Conservation (phyloP, 2,797 vertebrate species). For the Neosilurus mollespiculum region DNA sequence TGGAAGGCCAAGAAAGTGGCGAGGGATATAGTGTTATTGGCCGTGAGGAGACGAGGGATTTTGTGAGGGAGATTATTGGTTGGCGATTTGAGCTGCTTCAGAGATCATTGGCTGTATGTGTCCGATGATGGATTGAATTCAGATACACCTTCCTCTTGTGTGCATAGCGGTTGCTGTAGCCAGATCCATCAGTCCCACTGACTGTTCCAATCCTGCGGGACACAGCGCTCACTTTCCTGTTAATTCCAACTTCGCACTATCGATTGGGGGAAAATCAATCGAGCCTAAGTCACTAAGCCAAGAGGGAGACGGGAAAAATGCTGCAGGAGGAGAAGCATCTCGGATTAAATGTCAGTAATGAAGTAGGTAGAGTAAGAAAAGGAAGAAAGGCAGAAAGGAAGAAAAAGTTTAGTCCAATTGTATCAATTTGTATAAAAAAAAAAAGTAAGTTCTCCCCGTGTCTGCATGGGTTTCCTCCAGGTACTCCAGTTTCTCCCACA, state of each 20-base stretch:
- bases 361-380: not conserved
- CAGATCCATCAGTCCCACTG: conserved; percentile 52
- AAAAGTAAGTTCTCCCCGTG: not conserved
- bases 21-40: conserved; percentile 47
- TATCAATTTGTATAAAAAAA: not conserved
- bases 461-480: no score
- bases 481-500: no score
- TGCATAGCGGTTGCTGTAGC: conserved; percentile 26
- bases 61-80: conserved; percentile 65
- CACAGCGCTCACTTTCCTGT: conserved; percentile 42
- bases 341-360: conserved; percentile 45
- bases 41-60: conserved; percentile 64
- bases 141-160: conserved; percentile 51
- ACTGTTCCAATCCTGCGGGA: conserved; percentile 45
- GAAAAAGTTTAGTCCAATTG: not conserved
- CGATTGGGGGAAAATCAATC: conserved; percentile 73
- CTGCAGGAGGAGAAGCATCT: conserved; percentile 44
- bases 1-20: conserved; percentile 26
- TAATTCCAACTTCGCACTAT: conserved; percentile 71
- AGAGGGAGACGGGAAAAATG: conserved; percentile 52
- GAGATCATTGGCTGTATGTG: conserved; percentile 57
- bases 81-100: conserved; percentile 28
- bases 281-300: conserved; percentile 61
- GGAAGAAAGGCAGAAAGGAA: conserved; percentile 5
- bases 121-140: conserved; percentile 54